Conservation (phyloP, 2,113 vertebrate genomes). For the Varanus salvator region DNA sequence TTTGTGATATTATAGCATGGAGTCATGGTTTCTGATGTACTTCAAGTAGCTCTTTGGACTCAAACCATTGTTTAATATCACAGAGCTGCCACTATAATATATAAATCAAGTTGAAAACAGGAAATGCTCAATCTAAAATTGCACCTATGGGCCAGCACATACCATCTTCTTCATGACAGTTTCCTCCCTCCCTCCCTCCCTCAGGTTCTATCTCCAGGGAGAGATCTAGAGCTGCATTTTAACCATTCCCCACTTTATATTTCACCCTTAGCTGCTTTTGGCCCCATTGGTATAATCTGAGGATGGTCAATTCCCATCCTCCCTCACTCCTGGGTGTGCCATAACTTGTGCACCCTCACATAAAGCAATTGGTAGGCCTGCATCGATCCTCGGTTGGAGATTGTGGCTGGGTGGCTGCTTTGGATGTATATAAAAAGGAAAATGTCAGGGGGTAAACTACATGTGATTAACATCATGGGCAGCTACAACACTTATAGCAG, state of each 20-base stretch:
- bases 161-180: not conserved
- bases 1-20: no score
- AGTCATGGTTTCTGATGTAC: not conserved
- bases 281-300: not conserved
- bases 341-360: not conserved
- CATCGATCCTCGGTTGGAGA: not conserved
- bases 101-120: slow-evolving; percentile 75
- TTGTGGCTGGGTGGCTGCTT: not conserved
- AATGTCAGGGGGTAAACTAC: not conserved
- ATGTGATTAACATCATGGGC: not conserved
- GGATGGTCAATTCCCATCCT: no score
- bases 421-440: not conserved
- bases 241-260: not conserved
- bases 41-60: not conserved
- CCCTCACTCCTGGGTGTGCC: no score
- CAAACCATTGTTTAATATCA: slow-evolving; percentile 68
- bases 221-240: not conserved
- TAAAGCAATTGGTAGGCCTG: not conserved
- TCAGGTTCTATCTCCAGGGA: not conserved
- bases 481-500: slow-evolving; percentile 14
- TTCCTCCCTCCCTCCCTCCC: not conserved
- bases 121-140: slow-evolving; percentile 23
- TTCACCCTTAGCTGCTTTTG: not conserved
- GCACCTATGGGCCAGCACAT: not conserved
- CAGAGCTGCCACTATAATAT: slow-evolving; percentile 65